Evolutionary conservation across 2,797 vertebrate genomes (phyloP).

Genomic region (Periophthalmus magnuspinnatus): DNA sequence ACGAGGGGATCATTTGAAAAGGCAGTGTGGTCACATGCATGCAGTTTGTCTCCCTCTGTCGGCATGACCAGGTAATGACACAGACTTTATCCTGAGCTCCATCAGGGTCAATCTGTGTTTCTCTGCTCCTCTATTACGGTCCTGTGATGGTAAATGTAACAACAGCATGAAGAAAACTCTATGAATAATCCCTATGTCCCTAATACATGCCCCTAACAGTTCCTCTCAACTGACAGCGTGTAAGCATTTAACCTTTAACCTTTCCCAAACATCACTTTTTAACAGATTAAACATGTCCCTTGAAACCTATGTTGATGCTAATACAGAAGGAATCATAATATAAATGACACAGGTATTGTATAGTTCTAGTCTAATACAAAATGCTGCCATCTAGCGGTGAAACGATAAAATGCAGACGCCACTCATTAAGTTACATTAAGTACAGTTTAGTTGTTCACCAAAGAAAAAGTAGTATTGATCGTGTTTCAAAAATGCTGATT

Average conservation of each 20-base stretch:
- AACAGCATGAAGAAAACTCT: slow-evolving; percentile 56
- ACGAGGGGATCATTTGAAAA: slow-evolving; percentile 29
- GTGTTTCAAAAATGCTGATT: neutral
- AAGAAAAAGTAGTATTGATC: no score
- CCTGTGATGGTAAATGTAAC: slow-evolving; percentile 22
- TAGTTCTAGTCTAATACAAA: neutral
- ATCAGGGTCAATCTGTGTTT: slow-evolving; percentile 61
- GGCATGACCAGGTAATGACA: slow-evolving; percentile 55
- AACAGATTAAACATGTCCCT: slow-evolving; percentile 6
- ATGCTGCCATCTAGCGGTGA: slow-evolving; percentile 59
- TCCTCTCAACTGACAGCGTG: slow-evolving; percentile 49
- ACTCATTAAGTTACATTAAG: neutral
- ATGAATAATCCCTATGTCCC: slow-evolving; percentile 75
- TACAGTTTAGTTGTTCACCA: no score
- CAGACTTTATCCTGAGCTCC: slow-evolving; percentile 52
- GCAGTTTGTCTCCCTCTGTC: slow-evolving; percentile 54
- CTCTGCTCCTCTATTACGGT: slow-evolving; percentile 27
- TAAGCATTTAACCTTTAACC: slow-evolving; percentile 32
- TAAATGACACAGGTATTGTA: neutral
- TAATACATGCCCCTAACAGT: slow-evolving; percentile 63
- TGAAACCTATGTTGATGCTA: neutral
- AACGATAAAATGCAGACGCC: neutral
- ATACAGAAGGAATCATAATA: neutral
- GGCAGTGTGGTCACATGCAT: slow-evolving; percentile 49
- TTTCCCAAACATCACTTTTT: slow-evolving; percentile 35